Percentiles rank a stretch among this genome's conserved stretches.
phyloP scores from a whole-genome alignment of 2,888 invertebrate species.

The Mimas tiliae region DNA sequence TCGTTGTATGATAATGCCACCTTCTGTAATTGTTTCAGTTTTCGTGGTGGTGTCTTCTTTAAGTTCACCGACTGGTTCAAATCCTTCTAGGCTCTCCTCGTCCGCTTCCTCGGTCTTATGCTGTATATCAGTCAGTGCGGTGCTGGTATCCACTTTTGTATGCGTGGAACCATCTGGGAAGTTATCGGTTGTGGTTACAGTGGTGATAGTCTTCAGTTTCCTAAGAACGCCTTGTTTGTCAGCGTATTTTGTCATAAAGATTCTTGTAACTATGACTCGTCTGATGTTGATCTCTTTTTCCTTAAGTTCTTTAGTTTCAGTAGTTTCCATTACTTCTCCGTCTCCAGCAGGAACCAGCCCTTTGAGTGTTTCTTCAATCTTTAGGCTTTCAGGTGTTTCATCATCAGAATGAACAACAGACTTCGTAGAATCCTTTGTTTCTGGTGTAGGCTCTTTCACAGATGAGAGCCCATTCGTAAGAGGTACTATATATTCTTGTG shows the following conservation, averaged over 20 bases:
- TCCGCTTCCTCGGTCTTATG: background rate
- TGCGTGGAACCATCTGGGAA: slow-evolving; percentile 63
- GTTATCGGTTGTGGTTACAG: slow-evolving; percentile 58
- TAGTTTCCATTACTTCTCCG: slow-evolving; percentile 46
- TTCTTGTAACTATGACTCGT: slow-evolving; percentile 46
- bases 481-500: background rate
- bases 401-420: background rate
- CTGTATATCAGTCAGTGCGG: slow-evolving; percentile 7
- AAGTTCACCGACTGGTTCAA: slow-evolving; percentile 51
- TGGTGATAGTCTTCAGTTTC: slow-evolving; percentile 60
- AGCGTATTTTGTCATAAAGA: slow-evolving; percentile 49
- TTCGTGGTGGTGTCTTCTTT: slow-evolving; percentile 52
- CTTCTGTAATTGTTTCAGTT: slow-evolving; percentile 52
- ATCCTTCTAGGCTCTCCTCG: slow-evolving; percentile 42
- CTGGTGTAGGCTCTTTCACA: background rate
- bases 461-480: background rate
- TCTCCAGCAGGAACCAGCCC: slow-evolving; percentile 42
- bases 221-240: slow-evolving; percentile 43
- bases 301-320: slow-evolving; percentile 45
- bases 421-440: background rate
- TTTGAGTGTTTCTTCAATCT: slow-evolving; percentile 40
- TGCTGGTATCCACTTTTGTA: background rate
- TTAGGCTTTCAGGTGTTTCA: background rate
- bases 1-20: slow-evolving; percentile 58
- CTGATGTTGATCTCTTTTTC: slow-evolving; percentile 43